Base-by-base conservation (phyloP, 1,140 invertebrate genomes). In the Penaeus indicus region DNA sequence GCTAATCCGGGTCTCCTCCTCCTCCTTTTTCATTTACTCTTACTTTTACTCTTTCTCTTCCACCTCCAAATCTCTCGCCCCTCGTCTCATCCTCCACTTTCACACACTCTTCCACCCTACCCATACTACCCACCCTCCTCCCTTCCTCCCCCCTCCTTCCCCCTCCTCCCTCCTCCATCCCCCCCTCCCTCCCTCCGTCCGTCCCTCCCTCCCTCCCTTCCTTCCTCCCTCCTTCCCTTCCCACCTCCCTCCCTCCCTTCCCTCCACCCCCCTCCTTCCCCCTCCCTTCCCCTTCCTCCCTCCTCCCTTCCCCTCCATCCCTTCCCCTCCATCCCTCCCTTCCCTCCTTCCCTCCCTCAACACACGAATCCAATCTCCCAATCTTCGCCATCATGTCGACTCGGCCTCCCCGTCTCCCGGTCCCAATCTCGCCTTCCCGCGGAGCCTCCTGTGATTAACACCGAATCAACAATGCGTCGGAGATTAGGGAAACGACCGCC, bases 101-200 rank as follows among this genome's bases (percentile, higher is more conserved):
- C 32, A 16, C 27, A 21, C 75, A 16, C 16, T 16, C 75, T 32
- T 32, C 32, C 32, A 16, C 75, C 77, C 4, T 78, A 3, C n/a
- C 19, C 21, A n/a, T n/a, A 13, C 38, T 18, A 11, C 25, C 32
- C 42, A 47, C 10, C 42, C 10, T 10, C 42, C 42, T 47, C 42
- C 42, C 10, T 47, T 47, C 42, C 42, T 3, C 42, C 3, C 42
- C 10, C 42, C 42, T 10, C 10, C 42, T 47, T 47, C 10, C 10
- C 10, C 42, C n/a, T n/a, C 16, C 47, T 21, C 25, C 32, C 22
- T n/a, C 22, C 25, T 78, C 75, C 25, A 32, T 78, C 75, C 54
- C 75, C 47, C 75, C 54, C 75, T 78, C 75, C 54, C 75, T 78
- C 75, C 54, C 75, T 78, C 75, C 19, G 54, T 19, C 18, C 79